phyloP scores from a whole-genome alignment of 2,113 vertebrate species.

The Seriola quinqueradiata region DNA sequence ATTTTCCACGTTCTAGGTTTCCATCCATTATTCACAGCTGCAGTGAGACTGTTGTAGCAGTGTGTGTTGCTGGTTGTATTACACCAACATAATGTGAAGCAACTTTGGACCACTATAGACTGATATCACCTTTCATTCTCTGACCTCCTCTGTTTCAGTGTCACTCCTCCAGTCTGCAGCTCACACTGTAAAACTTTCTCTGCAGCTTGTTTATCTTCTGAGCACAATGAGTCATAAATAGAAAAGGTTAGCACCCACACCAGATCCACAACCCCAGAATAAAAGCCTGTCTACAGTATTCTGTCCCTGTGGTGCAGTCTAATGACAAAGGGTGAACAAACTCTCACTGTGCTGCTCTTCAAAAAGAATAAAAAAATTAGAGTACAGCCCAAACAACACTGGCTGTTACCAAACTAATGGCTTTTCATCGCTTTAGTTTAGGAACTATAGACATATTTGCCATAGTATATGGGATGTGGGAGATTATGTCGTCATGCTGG shows the following conservation, averaged over 20 bases:
- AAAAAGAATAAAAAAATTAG: too few species aligned
- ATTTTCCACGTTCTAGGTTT: constrained; percentile 39
- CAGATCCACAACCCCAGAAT: not conserved
- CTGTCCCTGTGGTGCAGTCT: too few species aligned
- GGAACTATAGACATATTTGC: too few species aligned
- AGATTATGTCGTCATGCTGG: too few species aligned
- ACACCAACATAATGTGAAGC: not conserved
- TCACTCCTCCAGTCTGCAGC: constrained; percentile 2
- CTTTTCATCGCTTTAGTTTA: too few species aligned
- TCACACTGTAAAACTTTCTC: not conserved
- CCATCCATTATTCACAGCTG: constrained; percentile 50
- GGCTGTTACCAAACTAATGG: too few species aligned
- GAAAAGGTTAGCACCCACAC: not conserved
- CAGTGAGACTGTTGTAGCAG: not conserved
- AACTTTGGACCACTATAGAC: not conserved
- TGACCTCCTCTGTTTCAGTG: constrained; percentile 9
- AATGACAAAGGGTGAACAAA: too few species aligned
- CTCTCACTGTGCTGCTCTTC: too few species aligned
- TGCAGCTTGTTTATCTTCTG: constrained; percentile 17
- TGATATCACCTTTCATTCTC: constrained; percentile 9
- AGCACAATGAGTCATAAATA: constrained; percentile 28
- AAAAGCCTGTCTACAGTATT: not conserved
- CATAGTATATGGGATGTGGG: too few species aligned
- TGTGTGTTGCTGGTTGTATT: not conserved
- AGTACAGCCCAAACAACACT: too few species aligned